Evolutionary conservation across 2,113 vertebrate species (phyloP).

Genomic region (Aptenodytes forsteri): DNA sequence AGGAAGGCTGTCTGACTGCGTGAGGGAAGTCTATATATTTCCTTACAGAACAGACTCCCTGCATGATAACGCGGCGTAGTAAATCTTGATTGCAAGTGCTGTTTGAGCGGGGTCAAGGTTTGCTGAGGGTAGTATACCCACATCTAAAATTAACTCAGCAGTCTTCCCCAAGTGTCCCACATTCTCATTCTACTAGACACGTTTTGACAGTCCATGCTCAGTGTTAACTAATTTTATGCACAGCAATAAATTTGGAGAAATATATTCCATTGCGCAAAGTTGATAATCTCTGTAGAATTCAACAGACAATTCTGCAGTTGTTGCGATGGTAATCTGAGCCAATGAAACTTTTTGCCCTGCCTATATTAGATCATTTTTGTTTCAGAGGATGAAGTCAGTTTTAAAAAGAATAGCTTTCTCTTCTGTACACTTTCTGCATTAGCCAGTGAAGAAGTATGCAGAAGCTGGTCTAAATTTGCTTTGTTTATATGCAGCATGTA

Average conservation of each 20-base stretch:
- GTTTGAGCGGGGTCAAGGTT: not conserved
- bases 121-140: not conserved
- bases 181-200: not conserved
- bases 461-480: constrained; percentile 9
- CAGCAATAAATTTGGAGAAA: constrained; percentile 12
- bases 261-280: not conserved
- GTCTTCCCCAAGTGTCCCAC: not conserved
- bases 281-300: constrained; percentile 11
- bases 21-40: not conserved
- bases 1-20: not conserved
- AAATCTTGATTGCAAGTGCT: not conserved
- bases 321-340: not conserved
- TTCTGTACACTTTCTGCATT: not conserved
- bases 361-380: not conserved
- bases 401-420: not conserved
- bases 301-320: not conserved
- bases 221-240: constrained; percentile 25
- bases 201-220: not conserved
- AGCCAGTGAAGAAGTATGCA: not conserved
- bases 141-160: not conserved
- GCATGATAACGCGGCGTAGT: not conserved
- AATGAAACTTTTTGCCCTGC: not conserved
- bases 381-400: not conserved
- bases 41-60: not conserved
- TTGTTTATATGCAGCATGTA: constrained; percentile 31